Evolutionary conservation across 2,888 invertebrate species (phyloP).

Genomic region (Plebejus melissa): DNA sequence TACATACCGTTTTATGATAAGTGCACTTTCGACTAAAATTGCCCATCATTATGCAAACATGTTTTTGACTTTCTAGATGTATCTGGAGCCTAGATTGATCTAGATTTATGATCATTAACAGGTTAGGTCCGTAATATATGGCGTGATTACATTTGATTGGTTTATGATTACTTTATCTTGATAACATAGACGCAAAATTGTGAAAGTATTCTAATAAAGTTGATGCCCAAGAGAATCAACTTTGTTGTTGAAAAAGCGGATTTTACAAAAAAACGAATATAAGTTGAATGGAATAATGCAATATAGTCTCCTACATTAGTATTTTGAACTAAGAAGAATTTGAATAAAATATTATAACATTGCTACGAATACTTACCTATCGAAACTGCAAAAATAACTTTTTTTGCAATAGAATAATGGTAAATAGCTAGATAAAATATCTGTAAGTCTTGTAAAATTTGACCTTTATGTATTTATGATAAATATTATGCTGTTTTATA

Average conservation of each 20-base stretch:
- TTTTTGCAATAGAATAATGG: too few species aligned
- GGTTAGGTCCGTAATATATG: neutral
- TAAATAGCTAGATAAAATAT: too few species aligned
- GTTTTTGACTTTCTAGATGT: neutral
- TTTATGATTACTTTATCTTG: neutral
- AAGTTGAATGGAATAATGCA: too few species aligned
- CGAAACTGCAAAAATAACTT: too few species aligned
- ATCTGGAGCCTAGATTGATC: neutral
- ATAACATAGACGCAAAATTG: neutral
- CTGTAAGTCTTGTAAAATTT: neutral
- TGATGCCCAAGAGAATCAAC: neutral
- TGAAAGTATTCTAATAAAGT: conserved; percentile 1
- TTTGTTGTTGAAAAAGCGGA: neutral
- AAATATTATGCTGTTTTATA: neutral
- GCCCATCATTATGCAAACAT: neutral
- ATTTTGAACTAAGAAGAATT: too few species aligned
- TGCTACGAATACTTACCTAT: too few species aligned
- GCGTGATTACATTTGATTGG: neutral
- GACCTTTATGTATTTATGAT: neutral
- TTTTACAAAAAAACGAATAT: neutral
- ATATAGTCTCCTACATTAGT: too few species aligned
- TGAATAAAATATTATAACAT: too few species aligned
- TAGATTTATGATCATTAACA: conserved; percentile 9
- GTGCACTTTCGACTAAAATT: conserved; percentile 11
- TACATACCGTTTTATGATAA: neutral